Conservation (phyloP, 2,797 vertebrate species). For the Anomalospiza imberbis region DNA sequence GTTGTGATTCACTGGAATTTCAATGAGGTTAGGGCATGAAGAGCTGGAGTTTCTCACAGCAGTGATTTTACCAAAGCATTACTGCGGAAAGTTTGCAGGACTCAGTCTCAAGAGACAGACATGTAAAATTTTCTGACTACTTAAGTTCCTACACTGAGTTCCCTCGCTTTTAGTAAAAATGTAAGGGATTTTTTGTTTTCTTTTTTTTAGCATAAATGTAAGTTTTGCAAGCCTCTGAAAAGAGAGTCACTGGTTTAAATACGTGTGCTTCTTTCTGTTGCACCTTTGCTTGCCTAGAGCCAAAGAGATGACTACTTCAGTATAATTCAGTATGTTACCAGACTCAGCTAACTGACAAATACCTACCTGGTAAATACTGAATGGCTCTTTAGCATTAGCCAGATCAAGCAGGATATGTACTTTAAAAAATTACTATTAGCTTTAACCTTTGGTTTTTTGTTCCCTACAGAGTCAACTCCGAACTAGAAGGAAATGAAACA, state of each 20-base stretch:
- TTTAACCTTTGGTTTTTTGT: slow-evolving; percentile 57
- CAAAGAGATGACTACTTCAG: not conserved
- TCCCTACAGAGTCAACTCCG: slow-evolving; percentile 69
- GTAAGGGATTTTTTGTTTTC: not conserved
- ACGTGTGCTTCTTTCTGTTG: not conserved
- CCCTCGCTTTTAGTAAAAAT: not conserved
- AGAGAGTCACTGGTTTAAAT: not conserved
- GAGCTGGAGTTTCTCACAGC: not conserved
- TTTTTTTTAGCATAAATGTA: not conserved
- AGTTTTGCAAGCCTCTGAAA: not conserved
- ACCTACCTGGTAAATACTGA: not conserved
- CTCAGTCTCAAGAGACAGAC: not conserved
- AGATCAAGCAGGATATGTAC: not conserved
- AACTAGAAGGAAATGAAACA: slow-evolving; percentile 82
- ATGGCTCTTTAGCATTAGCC: not conserved
- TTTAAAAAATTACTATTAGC: not conserved
- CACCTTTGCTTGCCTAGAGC: not conserved
- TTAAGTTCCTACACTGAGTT: not conserved
- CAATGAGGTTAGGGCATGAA: not conserved
- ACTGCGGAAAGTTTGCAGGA: not conserved
- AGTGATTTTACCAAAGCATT: not conserved
- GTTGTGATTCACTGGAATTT: slow-evolving; percentile 5
- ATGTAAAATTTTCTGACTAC: not conserved
- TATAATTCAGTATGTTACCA: not conserved
- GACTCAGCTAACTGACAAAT: not conserved